Conservation (phyloP, 2,113 vertebrate genomes). For the Malurus melanocephalus region DNA sequence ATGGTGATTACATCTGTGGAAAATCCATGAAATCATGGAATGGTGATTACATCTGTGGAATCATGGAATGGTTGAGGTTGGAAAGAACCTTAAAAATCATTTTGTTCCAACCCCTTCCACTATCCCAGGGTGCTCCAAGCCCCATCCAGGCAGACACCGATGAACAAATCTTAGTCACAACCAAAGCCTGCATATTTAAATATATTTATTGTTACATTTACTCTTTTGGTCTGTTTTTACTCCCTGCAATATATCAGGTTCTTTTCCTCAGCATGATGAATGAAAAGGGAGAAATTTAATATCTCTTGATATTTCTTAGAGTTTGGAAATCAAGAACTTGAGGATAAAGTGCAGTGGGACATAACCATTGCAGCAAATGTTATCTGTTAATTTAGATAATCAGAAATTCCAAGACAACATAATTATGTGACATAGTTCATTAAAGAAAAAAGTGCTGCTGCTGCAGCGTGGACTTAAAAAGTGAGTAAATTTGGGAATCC, state of each 20-base stretch:
- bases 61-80: background rate
- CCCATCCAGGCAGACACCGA: background rate
- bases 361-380: background rate
- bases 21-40: background rate
- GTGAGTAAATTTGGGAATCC: background rate
- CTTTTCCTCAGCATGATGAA: background rate
- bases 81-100: background rate
- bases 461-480: background rate
- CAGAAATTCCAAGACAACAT: background rate
- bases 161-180: background rate
- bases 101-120: background rate
- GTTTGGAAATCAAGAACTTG: background rate
- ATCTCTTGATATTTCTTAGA: background rate
- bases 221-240: background rate
- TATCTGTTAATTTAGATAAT: background rate
- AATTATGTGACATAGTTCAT: background rate
- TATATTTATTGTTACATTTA: background rate
- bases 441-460: background rate
- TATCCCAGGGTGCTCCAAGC: background rate
- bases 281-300: background rate
- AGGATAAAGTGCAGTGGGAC: background rate
- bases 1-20: no score
- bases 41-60: accelerated
- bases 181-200: background rate
- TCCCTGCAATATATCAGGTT: background rate